Evolutionary conservation across 1,140 invertebrate species (phyloP).

Genomic region (Zaprionus lachaisei): DNA sequence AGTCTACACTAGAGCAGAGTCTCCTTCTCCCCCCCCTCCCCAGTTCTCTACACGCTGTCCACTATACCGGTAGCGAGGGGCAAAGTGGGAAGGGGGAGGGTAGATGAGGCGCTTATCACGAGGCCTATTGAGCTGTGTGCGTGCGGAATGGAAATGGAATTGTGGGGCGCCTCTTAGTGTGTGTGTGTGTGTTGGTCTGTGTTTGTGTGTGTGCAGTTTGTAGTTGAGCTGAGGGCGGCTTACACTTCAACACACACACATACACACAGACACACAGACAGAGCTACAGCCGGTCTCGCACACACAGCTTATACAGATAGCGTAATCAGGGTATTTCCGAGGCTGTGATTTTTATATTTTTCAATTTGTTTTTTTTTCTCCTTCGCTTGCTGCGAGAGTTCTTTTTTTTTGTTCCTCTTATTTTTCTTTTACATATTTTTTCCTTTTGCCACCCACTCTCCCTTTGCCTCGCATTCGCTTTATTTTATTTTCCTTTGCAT

Average conservation of each 20-base stretch:
- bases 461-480: slow-evolving; percentile 13
- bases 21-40: not conserved
- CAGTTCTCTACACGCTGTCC: not conserved
- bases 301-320: slow-evolving; percentile 64
- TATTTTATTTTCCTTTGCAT: slow-evolving; percentile 56
- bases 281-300: slow-evolving; percentile 9
- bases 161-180: slow-evolving; percentile 7
- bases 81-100: not conserved
- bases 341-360: slow-evolving; percentile 82
- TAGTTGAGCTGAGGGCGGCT: slow-evolving; percentile 47
- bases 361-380: slow-evolving; percentile 68
- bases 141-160: slow-evolving; percentile 44
- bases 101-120: slow-evolving; percentile 42
- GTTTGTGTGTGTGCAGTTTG: slow-evolving; percentile 14
- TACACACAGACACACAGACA: slow-evolving; percentile 32
- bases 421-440: slow-evolving; percentile 30
- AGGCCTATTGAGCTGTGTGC: slow-evolving; percentile 51
- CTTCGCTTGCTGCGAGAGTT: slow-evolving; percentile 38
- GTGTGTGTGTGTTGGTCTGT: not conserved
- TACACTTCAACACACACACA: slow-evolving; percentile 49
- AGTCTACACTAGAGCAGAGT: not conserved
- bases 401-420: slow-evolving; percentile 17
- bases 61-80: not conserved
- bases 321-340: slow-evolving; percentile 82
- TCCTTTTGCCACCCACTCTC: slow-evolving; percentile 13